Percentiles rank a stretch among this genome's conserved stretches.
Conservation (phyloP, 2,888 invertebrate species). For the Stenurella melanura region DNA sequence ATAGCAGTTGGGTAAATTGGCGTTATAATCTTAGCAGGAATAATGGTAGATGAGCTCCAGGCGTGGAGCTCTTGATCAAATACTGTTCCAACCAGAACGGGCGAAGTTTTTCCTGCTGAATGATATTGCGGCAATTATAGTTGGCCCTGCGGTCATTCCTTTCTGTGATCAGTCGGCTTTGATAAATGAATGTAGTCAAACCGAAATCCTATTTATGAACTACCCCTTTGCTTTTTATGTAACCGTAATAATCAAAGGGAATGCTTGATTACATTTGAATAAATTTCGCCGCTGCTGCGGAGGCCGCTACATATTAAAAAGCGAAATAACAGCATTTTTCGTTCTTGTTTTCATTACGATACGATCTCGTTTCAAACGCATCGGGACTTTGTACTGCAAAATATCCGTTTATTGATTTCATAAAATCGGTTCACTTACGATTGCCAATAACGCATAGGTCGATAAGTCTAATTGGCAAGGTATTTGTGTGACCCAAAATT, state of each 20-base stretch:
- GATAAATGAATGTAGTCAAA: slow-evolving; percentile 54
- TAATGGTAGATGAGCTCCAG: slow-evolving; percentile 18
- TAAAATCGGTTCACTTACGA: too few species aligned
- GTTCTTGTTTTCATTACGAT: neutral
- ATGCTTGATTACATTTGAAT: slow-evolving; percentile 37
- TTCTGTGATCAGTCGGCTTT: slow-evolving; percentile 55
- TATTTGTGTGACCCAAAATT: too few species aligned
- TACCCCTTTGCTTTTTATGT: slow-evolving; percentile 48
- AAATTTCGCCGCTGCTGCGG: neutral
- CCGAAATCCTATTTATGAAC: slow-evolving; percentile 52
- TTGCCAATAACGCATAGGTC: too few species aligned
- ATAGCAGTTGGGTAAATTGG: slow-evolving; percentile 23
- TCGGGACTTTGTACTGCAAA: neutral
- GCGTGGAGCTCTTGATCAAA: slow-evolving; percentile 43
- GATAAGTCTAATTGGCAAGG: too few species aligned
- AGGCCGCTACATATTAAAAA: slow-evolving; percentile 4
- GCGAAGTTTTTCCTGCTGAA: slow-evolving; percentile 48
- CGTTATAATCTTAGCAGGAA: slow-evolving; percentile 37
- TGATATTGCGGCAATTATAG: slow-evolving; percentile 59
- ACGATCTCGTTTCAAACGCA: neutral
- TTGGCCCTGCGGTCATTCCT: slow-evolving; percentile 51
- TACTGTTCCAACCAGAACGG: slow-evolving; percentile 25
- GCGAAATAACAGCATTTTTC: neutral
- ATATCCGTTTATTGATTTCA: neutral
- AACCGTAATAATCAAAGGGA: slow-evolving; percentile 48